These are phyloP conservation scores for Schizothorax lantsangensis DNA, from an alignment of 2,797 vertebrate species.

Conservation along the genomic window DNA sequence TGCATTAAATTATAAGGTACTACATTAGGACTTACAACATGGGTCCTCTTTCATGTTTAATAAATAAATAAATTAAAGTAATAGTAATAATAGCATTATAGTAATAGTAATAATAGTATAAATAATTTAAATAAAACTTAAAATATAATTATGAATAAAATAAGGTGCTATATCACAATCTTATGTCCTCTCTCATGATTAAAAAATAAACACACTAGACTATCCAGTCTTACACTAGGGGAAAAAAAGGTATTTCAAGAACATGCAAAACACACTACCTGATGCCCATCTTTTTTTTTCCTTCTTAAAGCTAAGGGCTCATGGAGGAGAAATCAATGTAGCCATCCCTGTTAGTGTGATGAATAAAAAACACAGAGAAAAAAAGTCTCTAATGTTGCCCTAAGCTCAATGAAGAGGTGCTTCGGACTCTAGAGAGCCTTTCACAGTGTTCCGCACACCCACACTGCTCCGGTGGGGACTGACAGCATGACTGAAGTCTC, in stretches of 20 bases:
- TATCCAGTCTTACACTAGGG: not conserved
- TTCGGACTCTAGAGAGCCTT: conserved; percentile 21
- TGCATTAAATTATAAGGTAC: not conserved
- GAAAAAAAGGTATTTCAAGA: not conserved
- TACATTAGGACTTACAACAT: not conserved
- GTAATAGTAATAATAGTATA: no score
- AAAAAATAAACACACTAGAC: not conserved
- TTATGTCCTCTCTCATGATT: not conserved
- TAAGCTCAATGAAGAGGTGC: conserved; percentile 30
- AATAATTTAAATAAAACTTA: not conserved
- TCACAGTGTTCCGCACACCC: conserved; percentile 24
- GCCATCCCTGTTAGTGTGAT: not conserved
- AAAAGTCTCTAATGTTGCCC: not conserved
- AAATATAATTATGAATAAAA: not conserved
- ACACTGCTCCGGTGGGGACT: conserved; percentile 2
- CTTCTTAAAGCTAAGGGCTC: not conserved
- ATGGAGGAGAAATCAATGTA: not conserved
- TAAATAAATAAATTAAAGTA: not conserved
- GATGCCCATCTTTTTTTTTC: not conserved
- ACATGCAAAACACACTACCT: not conserved
- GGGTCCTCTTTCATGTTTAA: not conserved
- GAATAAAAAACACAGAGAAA: not conserved
- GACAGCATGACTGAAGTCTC: conserved; percentile 3
- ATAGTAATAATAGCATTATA: no score
- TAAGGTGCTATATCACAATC: not conserved